Evolutionary conservation across 2,888 invertebrate genomes (phyloP).

Genomic region (Cyclophora albipunctata): DNA sequence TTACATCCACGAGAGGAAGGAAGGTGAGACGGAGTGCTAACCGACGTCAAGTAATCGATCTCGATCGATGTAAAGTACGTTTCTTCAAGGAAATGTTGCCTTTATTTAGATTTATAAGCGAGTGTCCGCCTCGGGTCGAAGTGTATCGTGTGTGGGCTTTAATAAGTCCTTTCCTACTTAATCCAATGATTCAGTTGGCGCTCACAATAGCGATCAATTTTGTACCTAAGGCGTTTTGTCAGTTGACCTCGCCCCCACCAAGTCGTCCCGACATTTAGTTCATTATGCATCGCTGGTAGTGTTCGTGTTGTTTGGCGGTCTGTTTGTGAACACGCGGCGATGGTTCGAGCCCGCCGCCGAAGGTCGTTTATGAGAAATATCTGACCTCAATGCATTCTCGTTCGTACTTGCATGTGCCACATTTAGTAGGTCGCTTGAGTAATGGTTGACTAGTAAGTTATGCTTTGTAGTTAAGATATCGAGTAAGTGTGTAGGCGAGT

Average conservation of each 20-base stretch:
- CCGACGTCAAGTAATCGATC: slow-evolving; percentile 22
- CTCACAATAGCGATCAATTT: slow-evolving; percentile 38
- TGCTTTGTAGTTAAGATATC: background rate
- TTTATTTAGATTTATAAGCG: slow-evolving; percentile 28
- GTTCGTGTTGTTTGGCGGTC: slow-evolving; percentile 36
- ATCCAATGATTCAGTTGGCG: slow-evolving; percentile 38
- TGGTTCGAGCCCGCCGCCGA: slow-evolving; percentile 26
- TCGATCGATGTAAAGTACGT: slow-evolving; percentile 36
- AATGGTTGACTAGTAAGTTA: slow-evolving; percentile 8
- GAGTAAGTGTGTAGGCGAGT: background rate
- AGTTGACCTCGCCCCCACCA: slow-evolving; percentile 52
- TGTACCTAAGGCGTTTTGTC: slow-evolving; percentile 37
- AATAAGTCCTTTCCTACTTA: slow-evolving; percentile 47
- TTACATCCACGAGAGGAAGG: slow-evolving; percentile 62
- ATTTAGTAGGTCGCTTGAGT: slow-evolving; percentile 30
- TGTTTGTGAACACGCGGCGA: slow-evolving; percentile 32
- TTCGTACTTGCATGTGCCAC: slow-evolving; percentile 31
- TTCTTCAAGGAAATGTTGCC: slow-evolving; percentile 51
- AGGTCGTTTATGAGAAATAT: slow-evolving; percentile 54
- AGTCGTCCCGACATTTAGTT: slow-evolving; percentile 38
- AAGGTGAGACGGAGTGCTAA: slow-evolving; percentile 68
- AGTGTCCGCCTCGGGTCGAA: slow-evolving; percentile 34
- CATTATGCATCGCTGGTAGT: slow-evolving; percentile 39
- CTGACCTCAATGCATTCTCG: slow-evolving; percentile 46
- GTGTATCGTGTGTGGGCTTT: slow-evolving; percentile 32